Evolutionary conservation across 1,140 invertebrate species (phyloP).

Genomic region (Ganaspis sp.): DNA sequence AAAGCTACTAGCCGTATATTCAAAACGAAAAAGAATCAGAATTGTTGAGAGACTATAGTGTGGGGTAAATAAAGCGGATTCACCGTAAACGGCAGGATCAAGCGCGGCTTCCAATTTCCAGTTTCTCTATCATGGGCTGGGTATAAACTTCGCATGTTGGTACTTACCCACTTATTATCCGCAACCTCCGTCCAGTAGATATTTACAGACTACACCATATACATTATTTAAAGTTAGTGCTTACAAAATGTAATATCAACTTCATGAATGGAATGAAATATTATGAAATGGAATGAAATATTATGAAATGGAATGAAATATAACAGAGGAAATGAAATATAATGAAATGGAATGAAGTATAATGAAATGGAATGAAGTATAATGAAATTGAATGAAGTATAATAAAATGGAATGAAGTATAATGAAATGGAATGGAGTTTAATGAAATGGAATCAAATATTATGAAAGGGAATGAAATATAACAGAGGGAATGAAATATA

Average conservation of each 20-base stretch:
- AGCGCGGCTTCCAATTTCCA: slow-evolving; percentile 27
- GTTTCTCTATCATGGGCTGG: background rate
- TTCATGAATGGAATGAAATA: too few relatives aligned
- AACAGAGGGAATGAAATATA: too few relatives aligned
- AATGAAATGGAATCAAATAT: too few relatives aligned
- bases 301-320: too few relatives aligned
- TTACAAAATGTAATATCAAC: background rate
- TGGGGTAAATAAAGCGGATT: slow-evolving; percentile 24
- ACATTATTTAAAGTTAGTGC: background rate
- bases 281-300: too few relatives aligned
- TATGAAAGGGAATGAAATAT: too few relatives aligned
- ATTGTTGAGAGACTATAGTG: background rate
- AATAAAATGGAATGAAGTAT: too few relatives aligned
- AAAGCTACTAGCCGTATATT: slow-evolving; percentile 7
- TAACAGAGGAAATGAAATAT: too few relatives aligned
- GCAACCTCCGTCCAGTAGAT: background rate
- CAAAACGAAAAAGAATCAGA: background rate
- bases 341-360: too few relatives aligned
- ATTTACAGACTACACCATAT: background rate
- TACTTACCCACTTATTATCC: slow-evolving; percentile 28
- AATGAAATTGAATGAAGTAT: too few relatives aligned
- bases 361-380: too few relatives aligned
- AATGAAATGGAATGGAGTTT: too few relatives aligned
- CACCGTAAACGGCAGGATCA: background rate
- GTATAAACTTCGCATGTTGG: background rate